phyloP scores from a whole-genome alignment of 2,113 vertebrate genomes.

The Myanophis thanlyinensis region DNA sequence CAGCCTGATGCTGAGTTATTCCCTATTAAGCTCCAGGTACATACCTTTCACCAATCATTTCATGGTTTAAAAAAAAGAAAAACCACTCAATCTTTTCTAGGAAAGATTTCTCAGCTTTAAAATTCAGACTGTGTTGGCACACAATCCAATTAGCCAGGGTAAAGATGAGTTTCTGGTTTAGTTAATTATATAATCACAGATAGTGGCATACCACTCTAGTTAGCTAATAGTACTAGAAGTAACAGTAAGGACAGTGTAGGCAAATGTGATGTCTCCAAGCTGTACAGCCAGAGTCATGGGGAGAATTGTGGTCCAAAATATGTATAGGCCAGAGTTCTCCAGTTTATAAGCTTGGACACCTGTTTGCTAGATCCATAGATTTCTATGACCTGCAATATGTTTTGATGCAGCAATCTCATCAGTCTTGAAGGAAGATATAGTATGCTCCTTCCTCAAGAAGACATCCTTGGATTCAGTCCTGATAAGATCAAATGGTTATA shows the following conservation, averaged over 20 bases:
- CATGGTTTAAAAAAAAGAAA: background rate
- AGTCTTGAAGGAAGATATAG: background rate
- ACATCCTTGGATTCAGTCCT: background rate
- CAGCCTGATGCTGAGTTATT: background rate
- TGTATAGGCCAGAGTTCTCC: background rate
- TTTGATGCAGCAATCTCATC: background rate
- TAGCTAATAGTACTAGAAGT: background rate
- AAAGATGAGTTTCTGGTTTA: background rate
- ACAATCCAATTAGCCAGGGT: background rate
- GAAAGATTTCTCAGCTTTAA: background rate
- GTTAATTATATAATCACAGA: background rate
- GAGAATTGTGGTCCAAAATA: background rate
- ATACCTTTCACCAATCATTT: background rate
- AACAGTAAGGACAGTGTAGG: background rate
- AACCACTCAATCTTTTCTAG: background rate
- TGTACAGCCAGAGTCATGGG: background rate
- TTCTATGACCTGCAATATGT: background rate
- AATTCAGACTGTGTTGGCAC: background rate
- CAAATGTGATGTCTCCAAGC: background rate
- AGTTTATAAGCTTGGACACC: background rate
- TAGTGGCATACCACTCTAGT: background rate
- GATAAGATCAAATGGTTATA: background rate
- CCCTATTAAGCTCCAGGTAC: background rate
- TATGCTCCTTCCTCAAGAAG: background rate
- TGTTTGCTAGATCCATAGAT: background rate